Evolutionary conservation across 2,888 invertebrate species (phyloP), one percentile per base, ranked within the genome.

Genomic region (Callimorpha dominula): DNA sequence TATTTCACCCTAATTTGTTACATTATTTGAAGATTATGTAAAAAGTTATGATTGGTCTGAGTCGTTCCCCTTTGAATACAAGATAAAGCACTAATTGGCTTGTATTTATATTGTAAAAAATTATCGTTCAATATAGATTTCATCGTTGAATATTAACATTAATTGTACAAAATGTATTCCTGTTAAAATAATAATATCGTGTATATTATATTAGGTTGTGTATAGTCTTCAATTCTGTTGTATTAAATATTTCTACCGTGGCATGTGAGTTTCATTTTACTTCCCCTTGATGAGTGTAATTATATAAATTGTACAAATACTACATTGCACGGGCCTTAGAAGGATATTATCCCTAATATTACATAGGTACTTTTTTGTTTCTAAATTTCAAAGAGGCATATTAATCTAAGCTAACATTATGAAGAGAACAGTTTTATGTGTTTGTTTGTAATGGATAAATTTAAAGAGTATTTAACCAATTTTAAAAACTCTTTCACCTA

Each of bases 161-260:
- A 72, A 78, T 71, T 88, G 86, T 88, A 87, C 84, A 89, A 84
- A 85, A 85, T 86, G 82, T 87, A 89, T 86, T 79, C 82, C 80
- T 86, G 87, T 88, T 89, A 80, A 68, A 81, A 79, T 65, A 75
- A 57, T 57, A 17, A n/a, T 86, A 83, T 83, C 81, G 82, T 87
- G 84, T 84, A 87, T 82, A 86, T 81, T 80, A 82, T 82, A 83
- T 85, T 88, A 89, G 86, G 85, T 88, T 88, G 83, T 89, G 87
- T 87, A 88, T 87, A 90, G 89, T 87, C 89, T 91, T 89, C 84
- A 81, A 89, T 88, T 92, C 90, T 90, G 92, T 90, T 91, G 90
- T 91, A 90, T 87, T 90, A 90, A 89, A 88, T 87, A 90, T 91
- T 91, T 91, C 89, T 90, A 91, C 89, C 86, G 87, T 90, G 87